Base-by-base conservation (phyloP, 2,888 invertebrate genomes). In the Caradrina clavipalpis region DNA sequence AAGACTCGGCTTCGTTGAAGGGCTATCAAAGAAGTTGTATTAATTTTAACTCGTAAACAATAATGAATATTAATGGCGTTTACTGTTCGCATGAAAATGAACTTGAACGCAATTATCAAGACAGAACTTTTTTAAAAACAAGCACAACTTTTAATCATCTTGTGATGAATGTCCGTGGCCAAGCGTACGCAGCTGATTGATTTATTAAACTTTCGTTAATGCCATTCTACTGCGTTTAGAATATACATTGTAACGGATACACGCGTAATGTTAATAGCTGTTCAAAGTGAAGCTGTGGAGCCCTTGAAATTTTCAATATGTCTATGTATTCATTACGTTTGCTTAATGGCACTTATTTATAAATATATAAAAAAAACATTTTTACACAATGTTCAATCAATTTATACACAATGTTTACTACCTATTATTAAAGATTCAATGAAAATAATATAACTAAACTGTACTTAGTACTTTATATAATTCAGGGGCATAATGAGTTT, bases 21-120 rank as follows among this genome's bases (percentile, higher is more conserved):
- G 77, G 80, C 84, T 85, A 86, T 87, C 83, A 78, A 87, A 85
- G 83, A 88, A 89, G 78, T 89, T 91, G 81, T 87, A 89, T 88
- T 88, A 86, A 90, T 89, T 88, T 90, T 80, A 86, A 89, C 83
- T 91, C 84, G 86, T 88, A 87, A 88, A 88, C 86, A 90, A 88
- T 91, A 88, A 91, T 91, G 85, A 90, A 90, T 90, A 90, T 89
- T 89, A 90, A 90, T 90, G 80, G 80, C 83, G 76, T 84, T 86
- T 83, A 80, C 77, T 75, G 82, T 71, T 75, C 22, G 57, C 72
- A 72, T 72, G 72, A 76, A 86, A 87, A 87, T 84, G 67, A 87
- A 79, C 73, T 73, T 73, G 26, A 59, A 73, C 62, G 68, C 39
- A 76, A 78, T 78, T 78, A 58, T 54, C 19, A 62, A 19, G 50